Percentiles rank a stretch among this genome's conserved stretches.
Conservation (phyloP, 2,888 invertebrate species). For the Gymnoscelis rufifasciata region DNA sequence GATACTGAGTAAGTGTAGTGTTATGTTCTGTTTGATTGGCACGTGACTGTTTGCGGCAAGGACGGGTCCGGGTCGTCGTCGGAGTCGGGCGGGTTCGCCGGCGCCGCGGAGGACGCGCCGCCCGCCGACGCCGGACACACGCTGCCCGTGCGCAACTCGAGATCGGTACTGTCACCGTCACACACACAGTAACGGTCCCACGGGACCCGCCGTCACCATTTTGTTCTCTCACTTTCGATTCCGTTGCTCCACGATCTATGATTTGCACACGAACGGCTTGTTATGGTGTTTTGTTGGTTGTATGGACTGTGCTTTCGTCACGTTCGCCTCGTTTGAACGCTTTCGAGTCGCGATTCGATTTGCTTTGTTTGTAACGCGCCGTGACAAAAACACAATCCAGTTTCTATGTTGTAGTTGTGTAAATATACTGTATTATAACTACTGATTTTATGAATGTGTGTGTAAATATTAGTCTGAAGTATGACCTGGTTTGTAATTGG, state of each 20-base stretch:
- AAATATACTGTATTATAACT: slow-evolving; percentile 33
- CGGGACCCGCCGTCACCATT: slow-evolving; percentile 28
- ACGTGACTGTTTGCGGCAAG: slow-evolving; percentile 66
- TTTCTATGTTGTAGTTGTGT: slow-evolving; percentile 40
- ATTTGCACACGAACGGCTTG: slow-evolving; percentile 70
- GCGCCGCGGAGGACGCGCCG: slow-evolving; percentile 55
- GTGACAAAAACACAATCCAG: slow-evolving; percentile 51
- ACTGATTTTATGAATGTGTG: slow-evolving; percentile 16
- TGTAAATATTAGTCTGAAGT: slow-evolving; percentile 9
- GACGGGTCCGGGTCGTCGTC: slow-evolving; percentile 76
- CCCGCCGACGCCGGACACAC: slow-evolving; percentile 70
- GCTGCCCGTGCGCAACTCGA: slow-evolving; percentile 76
- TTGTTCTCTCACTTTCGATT: slow-evolving; percentile 49
- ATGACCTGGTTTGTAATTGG: slow-evolving; percentile 17
- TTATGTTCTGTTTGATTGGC: slow-evolving; percentile 50
- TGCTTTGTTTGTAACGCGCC: slow-evolving; percentile 23
- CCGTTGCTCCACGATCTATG: slow-evolving; percentile 66
- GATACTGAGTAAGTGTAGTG: slow-evolving; percentile 49
- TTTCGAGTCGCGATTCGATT: slow-evolving; percentile 36
- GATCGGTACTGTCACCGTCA: slow-evolving; percentile 65
- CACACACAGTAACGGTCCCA: slow-evolving; percentile 41
- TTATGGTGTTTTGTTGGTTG: slow-evolving; percentile 52
- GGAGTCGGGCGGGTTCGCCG: slow-evolving; percentile 75
- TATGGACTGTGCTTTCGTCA: slow-evolving; percentile 54
- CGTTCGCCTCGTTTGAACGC: slow-evolving; percentile 34